A percentile compares a stretch with the other conserved stretches of the same genome.
phyloP scores from a whole-genome alignment of 1,140 invertebrate species.

The Drosophila littoralis region DNA sequence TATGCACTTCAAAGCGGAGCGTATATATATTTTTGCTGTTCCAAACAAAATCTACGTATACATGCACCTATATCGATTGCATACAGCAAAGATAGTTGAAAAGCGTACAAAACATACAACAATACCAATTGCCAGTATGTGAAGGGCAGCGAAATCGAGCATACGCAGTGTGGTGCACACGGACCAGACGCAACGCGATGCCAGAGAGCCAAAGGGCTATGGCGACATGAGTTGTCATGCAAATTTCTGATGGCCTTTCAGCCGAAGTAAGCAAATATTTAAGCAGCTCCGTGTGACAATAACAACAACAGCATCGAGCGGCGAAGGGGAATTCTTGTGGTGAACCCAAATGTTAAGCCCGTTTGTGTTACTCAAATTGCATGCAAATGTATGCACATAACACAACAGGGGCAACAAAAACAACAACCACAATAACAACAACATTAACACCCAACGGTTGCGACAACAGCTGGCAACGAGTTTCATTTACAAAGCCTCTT shows the following conservation, averaged over 20 bases:
- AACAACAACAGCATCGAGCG: conserved; percentile 6
- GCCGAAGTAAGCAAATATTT: conserved; percentile 57
- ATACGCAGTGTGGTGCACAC: conserved; percentile 22
- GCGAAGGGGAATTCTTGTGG: conserved; percentile 16
- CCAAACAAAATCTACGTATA: neutral
- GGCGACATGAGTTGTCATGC: conserved; percentile 33
- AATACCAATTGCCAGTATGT: conserved; percentile 6
- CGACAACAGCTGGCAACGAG: conserved; percentile 42
- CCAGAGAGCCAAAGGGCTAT: neutral
- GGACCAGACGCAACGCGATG: neutral
- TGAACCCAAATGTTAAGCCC: conserved; percentile 21
- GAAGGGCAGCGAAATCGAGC: conserved; percentile 14
- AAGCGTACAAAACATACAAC: conserved; percentile 11
- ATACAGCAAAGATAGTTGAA: conserved; percentile 21
- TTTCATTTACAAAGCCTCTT: conserved; percentile 32
- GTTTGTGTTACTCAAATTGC: conserved; percentile 39
- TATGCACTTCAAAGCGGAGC: conserved; percentile 1
- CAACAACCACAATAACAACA: conserved; percentile 11
- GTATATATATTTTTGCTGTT: conserved; percentile 8
- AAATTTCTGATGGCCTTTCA: conserved; percentile 49
- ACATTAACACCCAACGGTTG: conserved; percentile 17
- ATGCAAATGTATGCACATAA: conserved; percentile 68
- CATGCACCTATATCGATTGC: conserved; percentile 1
- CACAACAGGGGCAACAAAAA: conserved; percentile 13
- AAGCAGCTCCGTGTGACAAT: conserved; percentile 41